Conservation (phyloP, 2,797 vertebrate genomes). For the Poliocrania exsul region DNA sequence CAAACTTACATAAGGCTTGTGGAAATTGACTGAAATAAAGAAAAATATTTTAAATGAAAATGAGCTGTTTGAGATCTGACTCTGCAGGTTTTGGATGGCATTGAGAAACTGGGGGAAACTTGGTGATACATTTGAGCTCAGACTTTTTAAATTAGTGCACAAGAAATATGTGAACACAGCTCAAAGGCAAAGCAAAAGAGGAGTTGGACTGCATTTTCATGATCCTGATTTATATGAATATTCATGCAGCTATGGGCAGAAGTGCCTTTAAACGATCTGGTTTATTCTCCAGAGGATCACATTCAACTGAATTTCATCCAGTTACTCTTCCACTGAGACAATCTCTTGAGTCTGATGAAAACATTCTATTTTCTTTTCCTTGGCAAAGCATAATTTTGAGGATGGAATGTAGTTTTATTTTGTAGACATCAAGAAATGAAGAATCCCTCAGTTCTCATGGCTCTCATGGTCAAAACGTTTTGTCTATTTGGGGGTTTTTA, state of each 20-base stretch:
- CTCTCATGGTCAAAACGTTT: background rate
- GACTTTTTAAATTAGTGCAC: background rate
- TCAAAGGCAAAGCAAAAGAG: slow-evolving; percentile 21
- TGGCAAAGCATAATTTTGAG: background rate
- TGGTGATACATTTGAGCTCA: background rate
- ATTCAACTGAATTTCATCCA: slow-evolving; percentile 9
- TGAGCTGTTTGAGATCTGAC: background rate
- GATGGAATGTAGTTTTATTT: background rate
- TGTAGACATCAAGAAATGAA: background rate
- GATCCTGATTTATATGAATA: slow-evolving; percentile 4
- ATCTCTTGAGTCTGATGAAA: slow-evolving; percentile 4
- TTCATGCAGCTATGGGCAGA: background rate
- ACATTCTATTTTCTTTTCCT: background rate
- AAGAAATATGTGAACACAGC: background rate
- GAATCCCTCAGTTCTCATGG: background rate
- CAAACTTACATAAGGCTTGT: background rate
- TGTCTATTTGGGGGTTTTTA: fast-evolving
- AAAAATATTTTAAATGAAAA: background rate
- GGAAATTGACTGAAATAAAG: background rate
- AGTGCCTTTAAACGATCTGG: background rate
- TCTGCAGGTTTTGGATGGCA: background rate
- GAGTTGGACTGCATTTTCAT: background rate
- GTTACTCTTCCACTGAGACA: background rate
- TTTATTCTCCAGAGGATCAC: slow-evolving; percentile 9
- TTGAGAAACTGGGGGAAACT: background rate